Evolutionary conservation across 2,888 invertebrate species (phyloP), one percentile per base, ranked within the genome.

Genomic region (Desoria tigrina): DNA sequence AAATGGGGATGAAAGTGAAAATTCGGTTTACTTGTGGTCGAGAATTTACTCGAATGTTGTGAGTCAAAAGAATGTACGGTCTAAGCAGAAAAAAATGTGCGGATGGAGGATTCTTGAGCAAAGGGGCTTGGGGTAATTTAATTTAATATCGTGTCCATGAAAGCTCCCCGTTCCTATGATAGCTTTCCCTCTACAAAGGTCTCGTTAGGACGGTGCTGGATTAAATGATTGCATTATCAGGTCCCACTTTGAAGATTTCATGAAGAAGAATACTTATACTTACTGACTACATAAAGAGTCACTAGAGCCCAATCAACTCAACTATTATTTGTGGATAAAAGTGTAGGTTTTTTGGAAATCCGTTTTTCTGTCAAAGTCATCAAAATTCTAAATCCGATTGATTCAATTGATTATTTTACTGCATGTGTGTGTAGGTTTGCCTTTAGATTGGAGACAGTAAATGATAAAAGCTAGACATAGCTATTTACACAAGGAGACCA

Each of bases 221-320:
- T 57, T 39, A 57, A 57, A 57, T 57, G 57, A 57, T 57, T 57
- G 37, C 57, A 57, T 57, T 57, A 57, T 16, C 21, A 6, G 14
- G 21, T 23, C 9, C 51, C 51, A 51, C 51, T 51, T 51, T 51
- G 51, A 51, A 51, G 18, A 51, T 51, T 26, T 45, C 21, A 45
- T 16, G 4, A 18, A 32, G 32, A 39, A 39, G 9, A 9, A 11
- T 21, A 16, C 6, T 45, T 6, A 45, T 45, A 45, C 4, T 45
- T 45, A 45, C 4, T 18, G 45, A 18, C 45, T 45, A 16, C n/a
- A 45, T 18, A 18, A 45, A 21, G 45, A 45, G 18, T 9, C 45
- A 39, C 45, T 16, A 45, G 21, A 9, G 21, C 6, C 21, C 45
- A 45, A 45, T 21, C 21, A 16, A 45, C 45, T 16, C 6, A 45